Evolutionary conservation across 2,888 invertebrate genomes (phyloP), one percentile per base, ranked within the genome.

Genomic region (Erebia aethiops): DNA sequence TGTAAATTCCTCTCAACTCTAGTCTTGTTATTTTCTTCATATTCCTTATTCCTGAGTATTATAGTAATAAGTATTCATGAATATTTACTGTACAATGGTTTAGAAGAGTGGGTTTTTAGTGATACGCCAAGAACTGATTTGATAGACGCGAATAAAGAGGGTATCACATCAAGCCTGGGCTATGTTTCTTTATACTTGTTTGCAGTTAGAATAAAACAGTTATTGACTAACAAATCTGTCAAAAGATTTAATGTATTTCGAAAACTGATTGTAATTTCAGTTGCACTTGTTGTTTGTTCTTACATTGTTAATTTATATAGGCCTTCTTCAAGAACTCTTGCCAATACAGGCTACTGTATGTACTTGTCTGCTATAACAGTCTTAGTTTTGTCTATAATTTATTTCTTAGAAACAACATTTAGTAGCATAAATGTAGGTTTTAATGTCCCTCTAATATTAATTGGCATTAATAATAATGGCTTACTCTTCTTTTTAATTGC

Each of bases 111-210:
- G 95, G 95, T 98, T 0, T 94, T 98, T 78, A 92, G 94, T 65
- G 83, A 94, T 67, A 81, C 85, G 1, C 86, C 92, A 0, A 93
- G 97, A 71, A 86, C 88, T 56, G 94, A 93, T 69, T 90, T 98
- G 49, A 75, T 98, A 7, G 91, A 95, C 60, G 97, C 98, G 0
- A 99, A 99, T 88, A 95, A 97, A 71, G 99, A 99, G 91, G 99
- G 99, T 0, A 89, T 99, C 54, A 95, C 95, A 26, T 98, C 99
- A 0, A 93, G 96, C 52, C 90, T 97, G 0, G 99, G 99, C 1
- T 99, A 98, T 85, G 90, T 98, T 0, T 95, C 97, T 0, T 89
- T 99, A 7, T 98, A 98, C 87, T 92, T 98, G 71, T 94, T 96
- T 75, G 96, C 97, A 41, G 95, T 96, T 68, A 94, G 95, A 78